Evolutionary conservation across 30 jellyfish, hydroid and myxozoan genomes (phyloP).

Genomic region (Chrysaora quinquecirrha): DNA sequence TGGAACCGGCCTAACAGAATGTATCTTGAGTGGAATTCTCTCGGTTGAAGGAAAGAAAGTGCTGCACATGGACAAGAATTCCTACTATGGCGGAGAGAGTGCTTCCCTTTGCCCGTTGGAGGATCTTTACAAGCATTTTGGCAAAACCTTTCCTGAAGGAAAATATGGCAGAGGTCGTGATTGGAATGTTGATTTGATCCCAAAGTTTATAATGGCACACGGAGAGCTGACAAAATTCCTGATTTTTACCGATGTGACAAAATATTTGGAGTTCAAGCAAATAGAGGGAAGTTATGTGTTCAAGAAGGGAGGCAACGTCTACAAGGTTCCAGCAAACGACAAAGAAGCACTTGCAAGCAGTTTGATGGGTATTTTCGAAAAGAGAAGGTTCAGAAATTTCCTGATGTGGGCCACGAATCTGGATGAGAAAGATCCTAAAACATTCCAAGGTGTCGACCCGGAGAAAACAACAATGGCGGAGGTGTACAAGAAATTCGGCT

Average conservation of each 20-base stretch:
- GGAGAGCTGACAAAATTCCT: slow-evolving; percentile 91
- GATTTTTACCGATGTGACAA: slow-evolving; percentile 95
- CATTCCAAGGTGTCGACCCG: slow-evolving; percentile 91
- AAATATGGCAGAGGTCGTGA: slow-evolving; percentile 96
- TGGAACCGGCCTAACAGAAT: slow-evolving; percentile 99
- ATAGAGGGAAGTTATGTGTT: slow-evolving; percentile 98
- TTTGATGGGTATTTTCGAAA: slow-evolving; percentile 97
- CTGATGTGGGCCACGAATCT: slow-evolving; percentile 74
- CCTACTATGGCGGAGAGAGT: slow-evolving; percentile 98
- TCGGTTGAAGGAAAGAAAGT: slow-evolving; percentile 98
- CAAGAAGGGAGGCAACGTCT: slow-evolving; percentile 84
- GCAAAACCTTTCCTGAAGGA: slow-evolving; percentile 72
- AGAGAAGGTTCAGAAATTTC: slow-evolving; percentile 85
- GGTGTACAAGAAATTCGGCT: slow-evolving; percentile 89
- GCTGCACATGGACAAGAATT: slow-evolving; percentile 98
- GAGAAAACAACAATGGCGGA: slow-evolving; percentile 86
- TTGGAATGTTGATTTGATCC: slow-evolving; percentile 97
- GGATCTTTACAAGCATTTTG: slow-evolving; percentile 88
- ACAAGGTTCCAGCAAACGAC: slow-evolving; percentile 98
- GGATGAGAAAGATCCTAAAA: slow-evolving; percentile 71
- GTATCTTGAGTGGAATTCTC: slow-evolving; percentile 97
- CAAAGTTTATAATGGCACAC: slow-evolving; percentile 97
- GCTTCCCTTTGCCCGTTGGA: slow-evolving; percentile 96
- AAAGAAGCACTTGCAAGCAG: slow-evolving; percentile 96
- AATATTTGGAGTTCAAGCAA: slow-evolving; percentile 93